Percentiles rank a stretch among this genome's conserved stretches.
Conservation (phyloP, 1,140 invertebrate genomes). For the Dendrolimus kikuchii region DNA sequence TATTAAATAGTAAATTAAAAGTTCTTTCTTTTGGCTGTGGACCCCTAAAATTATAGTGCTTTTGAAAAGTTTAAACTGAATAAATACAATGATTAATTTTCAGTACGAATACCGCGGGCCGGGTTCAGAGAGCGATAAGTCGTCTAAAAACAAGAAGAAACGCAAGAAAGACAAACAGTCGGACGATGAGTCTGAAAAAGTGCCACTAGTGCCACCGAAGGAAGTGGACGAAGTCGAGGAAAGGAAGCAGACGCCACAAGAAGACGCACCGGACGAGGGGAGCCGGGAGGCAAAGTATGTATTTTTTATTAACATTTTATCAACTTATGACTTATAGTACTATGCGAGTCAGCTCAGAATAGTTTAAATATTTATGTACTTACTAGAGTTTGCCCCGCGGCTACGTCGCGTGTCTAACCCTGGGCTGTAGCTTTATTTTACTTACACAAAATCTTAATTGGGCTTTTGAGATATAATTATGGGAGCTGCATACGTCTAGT, state of each 20-base stretch:
- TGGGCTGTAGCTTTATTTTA: too few relatives aligned
- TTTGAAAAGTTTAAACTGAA: slow-evolving; percentile 5
- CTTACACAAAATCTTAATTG: too few relatives aligned
- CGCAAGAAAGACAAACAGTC: slow-evolving; percentile 86
- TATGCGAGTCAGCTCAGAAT: too few relatives aligned
- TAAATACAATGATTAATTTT: slow-evolving; percentile 19
- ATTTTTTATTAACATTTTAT: not conserved
- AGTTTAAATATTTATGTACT: too few relatives aligned
- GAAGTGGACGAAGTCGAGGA: slow-evolving; percentile 2
- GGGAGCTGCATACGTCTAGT: too few relatives aligned
- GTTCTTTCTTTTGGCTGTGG: too few relatives aligned
- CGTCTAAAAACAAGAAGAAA: slow-evolving; percentile 78
- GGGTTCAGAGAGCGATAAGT: slow-evolving; percentile 53
- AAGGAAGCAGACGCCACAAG: slow-evolving; percentile 1
- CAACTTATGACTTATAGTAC: not conserved
- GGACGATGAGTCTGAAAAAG: slow-evolving; percentile 76
- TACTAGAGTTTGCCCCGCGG: too few relatives aligned
- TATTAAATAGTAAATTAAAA: too few relatives aligned
- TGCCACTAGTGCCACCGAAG: slow-evolving; percentile 27
- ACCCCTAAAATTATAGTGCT: too few relatives aligned
- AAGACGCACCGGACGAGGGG: slow-evolving; percentile 1
- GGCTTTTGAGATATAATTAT: too few relatives aligned
- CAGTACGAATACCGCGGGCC: slow-evolving; percentile 85
- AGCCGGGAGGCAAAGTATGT: slow-evolving; percentile 34
- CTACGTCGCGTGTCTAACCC: too few relatives aligned